These are phyloP conservation scores for Dissostichus mawsoni DNA, from an alignment of 2,113 vertebrate genomes.

Conservation along the genomic window DNA sequence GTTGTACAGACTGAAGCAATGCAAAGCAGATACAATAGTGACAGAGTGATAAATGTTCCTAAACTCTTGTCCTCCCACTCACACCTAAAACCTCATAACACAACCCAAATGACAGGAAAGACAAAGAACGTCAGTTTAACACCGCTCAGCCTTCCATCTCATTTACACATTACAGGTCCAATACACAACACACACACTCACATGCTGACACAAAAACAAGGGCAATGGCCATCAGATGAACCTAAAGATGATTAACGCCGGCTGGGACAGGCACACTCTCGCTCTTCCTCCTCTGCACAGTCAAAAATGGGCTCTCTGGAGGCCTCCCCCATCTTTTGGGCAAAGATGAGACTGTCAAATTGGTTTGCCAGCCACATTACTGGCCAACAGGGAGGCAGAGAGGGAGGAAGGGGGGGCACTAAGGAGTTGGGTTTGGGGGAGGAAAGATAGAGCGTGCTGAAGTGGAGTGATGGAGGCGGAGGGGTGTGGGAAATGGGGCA, in stretches of 20 bases:
- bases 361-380: slow-evolving; percentile 98
- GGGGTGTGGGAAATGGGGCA: slow-evolving; percentile 82
- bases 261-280: slow-evolving; percentile 89
- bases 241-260: slow-evolving; percentile 97
- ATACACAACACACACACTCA: slow-evolving; percentile 76
- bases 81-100: slow-evolving; percentile 70
- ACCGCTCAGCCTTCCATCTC: slow-evolving; percentile 87
- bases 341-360: slow-evolving; percentile 96
- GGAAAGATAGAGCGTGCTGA: slow-evolving; percentile 72
- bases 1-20: slow-evolving; percentile 12
- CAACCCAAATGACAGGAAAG: slow-evolving; percentile 84
- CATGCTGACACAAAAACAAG: slow-evolving; percentile 80
- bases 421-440: slow-evolving; percentile 47
- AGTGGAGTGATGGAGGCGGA: slow-evolving; percentile 83
- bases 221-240: slow-evolving; percentile 89
- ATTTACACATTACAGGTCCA: slow-evolving; percentile 95
- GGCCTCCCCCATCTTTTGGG: slow-evolving; percentile 89
- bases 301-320: slow-evolving; percentile 91
- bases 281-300: slow-evolving; percentile 92
- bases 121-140: slow-evolving; percentile 91
- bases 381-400: slow-evolving; percentile 88
- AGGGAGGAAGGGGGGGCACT: slow-evolving; percentile 74
- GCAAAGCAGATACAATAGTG: slow-evolving; percentile 38
- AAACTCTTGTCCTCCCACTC: slow-evolving; percentile 73
- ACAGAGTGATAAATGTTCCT: slow-evolving; percentile 70